Base-by-base conservation (phyloP, 2,113 vertebrate genomes). In the Dipodomys merriami region DNA sequence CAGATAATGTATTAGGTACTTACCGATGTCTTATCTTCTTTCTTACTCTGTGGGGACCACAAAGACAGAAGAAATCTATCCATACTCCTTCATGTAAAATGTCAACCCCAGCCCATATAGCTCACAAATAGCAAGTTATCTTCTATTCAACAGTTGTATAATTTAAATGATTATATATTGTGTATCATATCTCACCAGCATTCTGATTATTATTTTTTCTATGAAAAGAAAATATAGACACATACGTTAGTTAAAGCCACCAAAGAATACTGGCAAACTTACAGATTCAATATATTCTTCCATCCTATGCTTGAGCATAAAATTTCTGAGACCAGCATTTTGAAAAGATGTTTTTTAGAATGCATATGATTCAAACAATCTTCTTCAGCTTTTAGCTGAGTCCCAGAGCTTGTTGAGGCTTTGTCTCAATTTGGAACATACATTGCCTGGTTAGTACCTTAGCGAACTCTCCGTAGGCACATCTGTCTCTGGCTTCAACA, bases 401-500 rank as follows among this genome's bases (percentile, higher is more conserved):
- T 86, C 20, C 7, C 33, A 30, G 16, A 33, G 73, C 5, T 62
- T 68, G 12, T 2, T 29, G 83, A 83, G 27, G 10, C 19, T 90
- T 73, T 79, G 71, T 93, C 46, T 92, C 53, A 74, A 79, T 83
- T 93, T 69, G 20, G 29, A 85, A 53, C 33, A 22, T 23, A 23
- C 12, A 44, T n/a, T 53, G 35, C 83, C 9, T 74, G 0, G 0
- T 5, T 44, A 5, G 57, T 65, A 15, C 29, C 91, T 39, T 44
- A 53, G n/a, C 25, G 68, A 35, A 33, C 39, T 71, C 81, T 68
- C n/a, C n/a, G 60, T 49, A 81, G 88, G 65, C 53, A 83, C 62
- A 72, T 69, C 60, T 76, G 44, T 93, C 84, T 93, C 35, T 88
- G 67, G 62, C 33, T 68, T 81, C 71, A 91, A 60, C 76, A 80